Evolutionary conservation across 2,888 invertebrate species (phyloP), one percentile per base, ranked within the genome.

Genomic region (Sinodicranocentrus sp.): DNA sequence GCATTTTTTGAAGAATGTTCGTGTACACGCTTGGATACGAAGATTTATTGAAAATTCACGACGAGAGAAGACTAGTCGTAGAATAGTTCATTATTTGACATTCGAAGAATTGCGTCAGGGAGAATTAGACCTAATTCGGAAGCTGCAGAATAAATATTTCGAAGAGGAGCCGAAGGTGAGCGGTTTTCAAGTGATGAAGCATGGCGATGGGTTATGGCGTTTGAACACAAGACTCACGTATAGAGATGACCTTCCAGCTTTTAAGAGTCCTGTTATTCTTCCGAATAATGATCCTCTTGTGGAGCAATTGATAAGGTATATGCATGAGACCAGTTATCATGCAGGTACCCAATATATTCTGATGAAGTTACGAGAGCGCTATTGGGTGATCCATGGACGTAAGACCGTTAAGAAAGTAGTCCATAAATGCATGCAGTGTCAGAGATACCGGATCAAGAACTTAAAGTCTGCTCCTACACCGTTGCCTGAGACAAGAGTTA

Each of bases 361-460:
- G n/a, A 33, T 23, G 3, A 48, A 13, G 0, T 10, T 79, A 13
- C 44, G 79, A 0, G 39, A 79, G 13, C 13, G 26, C 2, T 79
- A 21, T 25, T 79, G 79, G 79, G 71, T 79, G 1, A 10, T 71
- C 6, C 33, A 52, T 2, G 33, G 21, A 15, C 39, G 70, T 13
- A 44, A 26, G 21, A 19, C 71, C 1, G 25, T 79, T 5, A 26
- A 43, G 2, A 39, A 10, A 0, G 70, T 71, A 0, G 15, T 79
- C 23, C 10, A 21, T 17, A 10, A 87, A 88, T 17, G 61, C 59
- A 5, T 76, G 80, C 26, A 89, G 89, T 87, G 89, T 89, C 70
- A 79, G 89, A 5, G 84, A 71, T n/a, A 59, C n/a, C 15, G 5
- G 1, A 23, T 61, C 10, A 70, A 63, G 19, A 17, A 5, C 21